Conservation (phyloP, 1,140 invertebrate genomes). For the Aphidius ervi region DNA sequence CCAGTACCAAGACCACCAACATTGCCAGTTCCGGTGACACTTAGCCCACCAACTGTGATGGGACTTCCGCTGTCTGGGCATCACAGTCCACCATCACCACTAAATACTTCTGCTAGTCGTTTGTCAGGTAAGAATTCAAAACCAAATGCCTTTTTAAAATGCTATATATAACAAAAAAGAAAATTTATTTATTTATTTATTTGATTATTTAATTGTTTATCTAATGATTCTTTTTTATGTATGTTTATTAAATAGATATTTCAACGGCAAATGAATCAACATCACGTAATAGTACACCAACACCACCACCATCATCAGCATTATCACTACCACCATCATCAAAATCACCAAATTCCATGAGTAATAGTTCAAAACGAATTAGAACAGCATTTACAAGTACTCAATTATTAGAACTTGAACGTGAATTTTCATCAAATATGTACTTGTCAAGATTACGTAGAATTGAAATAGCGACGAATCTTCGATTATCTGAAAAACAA, state of each 20-base stretch:
- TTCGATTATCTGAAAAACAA: constrained; percentile 88
- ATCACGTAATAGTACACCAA: constrained; percentile 55
- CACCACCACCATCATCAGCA: constrained; percentile 48
- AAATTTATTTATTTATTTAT: too few relatives aligned
- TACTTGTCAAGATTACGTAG: constrained; percentile 83
- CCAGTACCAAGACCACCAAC: constrained; percentile 41
- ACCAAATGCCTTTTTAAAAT: background rate
- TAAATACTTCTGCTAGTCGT: constrained; percentile 35
- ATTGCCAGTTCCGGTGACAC: constrained; percentile 28
- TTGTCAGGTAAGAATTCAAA: constrained; percentile 35
- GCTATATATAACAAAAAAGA: background rate
- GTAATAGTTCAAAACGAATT: constrained; percentile 71
- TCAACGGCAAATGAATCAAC: constrained; percentile 49
- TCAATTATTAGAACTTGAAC: constrained; percentile 84
- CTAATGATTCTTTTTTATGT: too few relatives aligned
- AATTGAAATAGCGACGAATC: constrained; percentile 87
- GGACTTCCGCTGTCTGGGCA: constrained; percentile 32
- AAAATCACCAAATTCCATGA: constrained; percentile 50
- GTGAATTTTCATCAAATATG: constrained; percentile 87
- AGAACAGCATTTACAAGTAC: constrained; percentile 91
- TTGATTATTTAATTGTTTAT: too few relatives aligned
- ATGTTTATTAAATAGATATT: constrained; percentile 35
- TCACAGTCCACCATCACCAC: constrained; percentile 44
- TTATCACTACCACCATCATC: constrained; percentile 52
- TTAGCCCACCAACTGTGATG: constrained; percentile 34